Base-by-base conservation (phyloP, 2,888 invertebrate genomes). In the Gisinianus flammeolus region DNA sequence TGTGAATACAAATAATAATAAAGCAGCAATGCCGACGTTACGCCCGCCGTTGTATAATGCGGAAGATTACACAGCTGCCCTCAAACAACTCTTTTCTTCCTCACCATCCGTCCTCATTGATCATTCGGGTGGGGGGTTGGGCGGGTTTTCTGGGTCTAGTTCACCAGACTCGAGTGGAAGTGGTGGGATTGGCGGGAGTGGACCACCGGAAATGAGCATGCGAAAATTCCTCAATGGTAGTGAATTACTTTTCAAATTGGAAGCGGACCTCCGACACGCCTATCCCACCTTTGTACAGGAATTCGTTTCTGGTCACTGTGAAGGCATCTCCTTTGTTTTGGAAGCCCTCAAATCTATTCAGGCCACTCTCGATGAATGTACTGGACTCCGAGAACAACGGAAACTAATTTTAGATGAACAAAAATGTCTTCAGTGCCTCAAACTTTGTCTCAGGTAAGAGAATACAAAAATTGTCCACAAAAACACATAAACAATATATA, bases 41-140 rank as follows among this genome's bases (percentile, higher is more conserved):
- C 90, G 94, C 64, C 94, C 95, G 35, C 95, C 95, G 0, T 92
- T 95, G 24, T 95, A 95, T 89, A 95, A 95, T 86, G 93, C 95
- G 0, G 95, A 96, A 87, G 95, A 95, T 87, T 96, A 95, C 87
- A 93, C 92, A 30, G 77, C 78, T 16, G 82, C 82, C 30, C 76
- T 82, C 24, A 79, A 79, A 70, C 81, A 81, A 44, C 75, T 79
- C 26, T 82, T 82, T 69, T 79, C 78, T 28, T 71, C 80, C 19
- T 70, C 76, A n/a, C 31, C 26, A 6, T 28, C 56, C 10, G 28
- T 66, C 10, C 79, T 84, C 28, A 79, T 82, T 35, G 84, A 84
- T 24, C 84, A 83, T 64, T 79, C 81, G 2, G 76, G 76, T 10
- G 71, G 30, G 71, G 31, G 79, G 71, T n/a, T n/a, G n/a, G n/a